Percentiles rank a stretch among this genome's conserved stretches.
These are phyloP conservation scores for Enoplosus armatus DNA, from an alignment of 2,797 vertebrate species.

Conservation along the genomic window DNA sequence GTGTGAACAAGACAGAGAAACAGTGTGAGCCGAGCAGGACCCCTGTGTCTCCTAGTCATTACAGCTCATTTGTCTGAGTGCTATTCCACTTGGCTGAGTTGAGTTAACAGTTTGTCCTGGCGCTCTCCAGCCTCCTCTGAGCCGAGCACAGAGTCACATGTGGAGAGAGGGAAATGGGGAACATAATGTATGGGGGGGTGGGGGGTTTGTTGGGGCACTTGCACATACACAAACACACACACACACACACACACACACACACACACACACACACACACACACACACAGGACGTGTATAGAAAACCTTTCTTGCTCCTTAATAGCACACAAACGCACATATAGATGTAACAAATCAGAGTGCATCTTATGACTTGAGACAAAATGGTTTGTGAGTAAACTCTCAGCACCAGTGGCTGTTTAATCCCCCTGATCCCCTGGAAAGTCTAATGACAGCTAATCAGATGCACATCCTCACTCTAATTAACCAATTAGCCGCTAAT, in stretches of 20 bases:
- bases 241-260: too few relatives aligned
- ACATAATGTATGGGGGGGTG: constrained; percentile 43
- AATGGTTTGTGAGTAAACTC: constrained; percentile 38
- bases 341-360: neutral
- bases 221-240: too few relatives aligned
- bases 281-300: neutral
- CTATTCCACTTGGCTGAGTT: constrained; percentile 81
- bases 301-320: constrained; percentile 14
- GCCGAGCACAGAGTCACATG: constrained; percentile 61
- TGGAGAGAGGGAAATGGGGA: constrained; percentile 53
- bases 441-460: constrained; percentile 79
- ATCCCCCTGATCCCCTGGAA: constrained; percentile 61
- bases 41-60: constrained; percentile 77
- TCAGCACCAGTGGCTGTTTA: constrained; percentile 47
- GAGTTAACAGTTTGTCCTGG: constrained; percentile 80
- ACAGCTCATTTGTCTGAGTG: constrained; percentile 83
- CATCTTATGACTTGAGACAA: constrained; percentile 18
- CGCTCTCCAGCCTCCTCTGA: constrained; percentile 64
- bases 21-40: constrained; percentile 66
- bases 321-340: neutral
- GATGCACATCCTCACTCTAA: constrained; percentile 74
- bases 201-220: neutral
- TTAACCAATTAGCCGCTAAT: constrained; percentile 78
- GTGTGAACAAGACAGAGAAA: constrained; percentile 49
- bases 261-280: too few relatives aligned